Percentiles rank a stretch among this genome's conserved stretches.
These are phyloP conservation scores for Arrhamphus sclerolepis DNA, from an alignment of 2,797 vertebrate species.

Conservation along the genomic window DNA sequence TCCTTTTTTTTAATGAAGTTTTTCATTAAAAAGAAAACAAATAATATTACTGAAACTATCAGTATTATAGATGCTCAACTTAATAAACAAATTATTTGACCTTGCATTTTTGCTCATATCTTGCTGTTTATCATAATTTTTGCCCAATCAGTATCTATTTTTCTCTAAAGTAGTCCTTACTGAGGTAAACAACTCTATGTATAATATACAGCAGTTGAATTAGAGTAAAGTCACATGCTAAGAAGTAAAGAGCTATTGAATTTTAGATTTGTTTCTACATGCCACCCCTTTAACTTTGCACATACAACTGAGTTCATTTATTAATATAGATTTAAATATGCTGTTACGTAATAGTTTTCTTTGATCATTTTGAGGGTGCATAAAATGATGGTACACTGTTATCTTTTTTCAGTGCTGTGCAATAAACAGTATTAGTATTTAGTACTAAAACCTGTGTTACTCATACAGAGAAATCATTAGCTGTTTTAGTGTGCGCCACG, in stretches of 20 bases:
- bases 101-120: neutral
- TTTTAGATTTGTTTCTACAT: no score
- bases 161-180: no score
- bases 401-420: neutral
- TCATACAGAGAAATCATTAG: slow-evolving; percentile 1
- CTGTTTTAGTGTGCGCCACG: neutral
- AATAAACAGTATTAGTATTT: neutral
- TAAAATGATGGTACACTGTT: neutral
- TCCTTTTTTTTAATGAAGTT: neutral
- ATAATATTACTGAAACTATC: neutral
- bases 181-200: no score
- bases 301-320: no score
- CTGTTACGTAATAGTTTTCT: no score
- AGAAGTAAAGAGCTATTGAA: no score
- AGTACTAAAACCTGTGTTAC: neutral
- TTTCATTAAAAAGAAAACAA: neutral
- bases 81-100: neutral
- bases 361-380: no score
- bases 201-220: no score
- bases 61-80: neutral
- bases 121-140: neutral
- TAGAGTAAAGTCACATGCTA: no score
- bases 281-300: no score
- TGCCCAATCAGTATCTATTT: no score
- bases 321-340: no score